Conservation (phyloP, 2,113 vertebrate species). For the Leuciscus idus region DNA sequence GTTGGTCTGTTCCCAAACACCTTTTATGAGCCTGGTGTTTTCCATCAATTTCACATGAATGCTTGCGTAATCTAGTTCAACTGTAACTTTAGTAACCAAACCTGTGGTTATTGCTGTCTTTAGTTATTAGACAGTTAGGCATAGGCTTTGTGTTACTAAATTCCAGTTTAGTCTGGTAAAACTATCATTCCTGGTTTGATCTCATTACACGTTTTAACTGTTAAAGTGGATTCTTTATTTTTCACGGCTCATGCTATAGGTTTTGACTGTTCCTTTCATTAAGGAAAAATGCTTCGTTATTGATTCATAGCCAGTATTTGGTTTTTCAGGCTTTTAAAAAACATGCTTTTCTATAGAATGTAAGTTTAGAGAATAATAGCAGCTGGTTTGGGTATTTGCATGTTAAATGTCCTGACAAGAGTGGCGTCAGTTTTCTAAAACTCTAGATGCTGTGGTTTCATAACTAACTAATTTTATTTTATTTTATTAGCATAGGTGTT, state of each 20-base stretch:
- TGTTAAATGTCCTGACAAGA: conserved; percentile 17
- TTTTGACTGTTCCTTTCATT: background rate
- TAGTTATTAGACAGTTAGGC: background rate
- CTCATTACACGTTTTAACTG: background rate
- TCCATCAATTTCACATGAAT: conserved; percentile 37
- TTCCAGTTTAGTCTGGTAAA: background rate
- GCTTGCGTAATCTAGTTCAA: background rate
- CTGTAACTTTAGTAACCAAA: background rate
- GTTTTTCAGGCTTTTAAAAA: background rate
- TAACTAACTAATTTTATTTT: background rate
- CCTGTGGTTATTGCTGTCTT: background rate
- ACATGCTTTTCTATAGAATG: background rate
- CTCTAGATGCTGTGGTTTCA: background rate
- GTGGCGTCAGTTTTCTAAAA: background rate
- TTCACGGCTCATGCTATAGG: background rate
- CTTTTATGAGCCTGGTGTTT: conserved; percentile 2
- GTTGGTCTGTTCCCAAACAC: conserved; percentile 20
- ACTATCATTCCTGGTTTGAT: background rate
- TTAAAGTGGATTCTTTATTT: background rate
- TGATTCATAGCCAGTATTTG: background rate
- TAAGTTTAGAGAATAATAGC: background rate
- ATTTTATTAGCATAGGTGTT: conserved; percentile 16
- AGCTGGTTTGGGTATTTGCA: conserved; percentile 15
- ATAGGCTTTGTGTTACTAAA: background rate
- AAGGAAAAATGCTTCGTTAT: background rate